Evolutionary conservation across 2,888 invertebrate species (phyloP).

Genomic region (Eupithecia dodoneata): DNA sequence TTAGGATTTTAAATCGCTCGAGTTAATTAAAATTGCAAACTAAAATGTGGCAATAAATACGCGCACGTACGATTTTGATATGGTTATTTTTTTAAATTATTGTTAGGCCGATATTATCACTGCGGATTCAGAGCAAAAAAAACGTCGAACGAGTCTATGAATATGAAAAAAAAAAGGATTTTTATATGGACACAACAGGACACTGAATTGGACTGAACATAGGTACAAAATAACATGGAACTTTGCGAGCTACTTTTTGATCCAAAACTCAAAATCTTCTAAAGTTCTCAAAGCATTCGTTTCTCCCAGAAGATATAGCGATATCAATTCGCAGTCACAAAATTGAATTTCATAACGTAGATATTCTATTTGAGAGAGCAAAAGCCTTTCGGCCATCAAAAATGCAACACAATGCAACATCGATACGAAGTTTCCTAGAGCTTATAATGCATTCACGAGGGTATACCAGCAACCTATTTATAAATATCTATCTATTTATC

Average conservation of each 20-base stretch:
- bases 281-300: background rate
- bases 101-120: too few relatives aligned
- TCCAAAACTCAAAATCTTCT: background rate
- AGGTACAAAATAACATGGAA: background rate
- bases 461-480: background rate
- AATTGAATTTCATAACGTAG: background rate
- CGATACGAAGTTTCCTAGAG: background rate
- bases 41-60: too few relatives aligned
- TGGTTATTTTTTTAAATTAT: too few relatives aligned
- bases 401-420: background rate
- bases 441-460: background rate
- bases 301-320: background rate
- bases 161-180: too few relatives aligned
- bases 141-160: too few relatives aligned
- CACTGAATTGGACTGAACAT: background rate
- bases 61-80: too few relatives aligned
- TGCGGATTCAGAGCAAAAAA: too few relatives aligned
- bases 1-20: too few relatives aligned
- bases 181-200: background rate
- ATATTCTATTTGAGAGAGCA: background rate
- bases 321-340: background rate
- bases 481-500: too few relatives aligned
- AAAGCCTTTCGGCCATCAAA: background rate
- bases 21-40: too few relatives aligned
- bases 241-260: background rate